A percentile compares a stretch with the other conserved stretches of the same genome.
phyloP scores from a whole-genome alignment of 2,113 vertebrate species.

The Psophia crepitans region DNA sequence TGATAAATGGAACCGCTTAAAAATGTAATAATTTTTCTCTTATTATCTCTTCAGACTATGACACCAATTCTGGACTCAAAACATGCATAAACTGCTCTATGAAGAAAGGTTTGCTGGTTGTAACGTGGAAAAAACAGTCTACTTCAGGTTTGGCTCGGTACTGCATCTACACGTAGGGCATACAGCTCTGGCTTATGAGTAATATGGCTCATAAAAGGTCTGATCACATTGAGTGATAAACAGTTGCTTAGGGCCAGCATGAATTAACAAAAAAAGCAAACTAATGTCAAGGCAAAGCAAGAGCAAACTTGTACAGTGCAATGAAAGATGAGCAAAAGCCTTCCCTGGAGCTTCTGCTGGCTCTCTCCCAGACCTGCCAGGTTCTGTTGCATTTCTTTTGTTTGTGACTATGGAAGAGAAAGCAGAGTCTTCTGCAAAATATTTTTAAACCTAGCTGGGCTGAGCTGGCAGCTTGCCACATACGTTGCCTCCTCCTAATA shows the following conservation, averaged over 20 bases:
- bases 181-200: neutral
- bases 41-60: neutral
- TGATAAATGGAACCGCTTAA: neutral
- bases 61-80: neutral
- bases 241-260: neutral
- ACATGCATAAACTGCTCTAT: neutral
- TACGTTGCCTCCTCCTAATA: neutral
- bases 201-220: neutral
- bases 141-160: neutral
- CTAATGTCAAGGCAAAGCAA: neutral
- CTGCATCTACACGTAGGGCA: neutral
- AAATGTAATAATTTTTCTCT: neutral
- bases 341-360: conserved; percentile 5
- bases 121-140: neutral
- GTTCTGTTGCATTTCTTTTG: neutral
- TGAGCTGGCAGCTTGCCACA: neutral
- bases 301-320: neutral
- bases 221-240: neutral
- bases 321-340: neutral
- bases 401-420: neutral
- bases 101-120: neutral
- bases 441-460: neutral
- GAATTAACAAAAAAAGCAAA: conserved; percentile 18
- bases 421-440: neutral
- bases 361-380: neutral